A percentile compares a stretch with the other conserved stretches of the same genome.
These are phyloP conservation scores for Leuctra nigra DNA, from an alignment of 2,888 invertebrate species.

Conservation along the genomic window DNA sequence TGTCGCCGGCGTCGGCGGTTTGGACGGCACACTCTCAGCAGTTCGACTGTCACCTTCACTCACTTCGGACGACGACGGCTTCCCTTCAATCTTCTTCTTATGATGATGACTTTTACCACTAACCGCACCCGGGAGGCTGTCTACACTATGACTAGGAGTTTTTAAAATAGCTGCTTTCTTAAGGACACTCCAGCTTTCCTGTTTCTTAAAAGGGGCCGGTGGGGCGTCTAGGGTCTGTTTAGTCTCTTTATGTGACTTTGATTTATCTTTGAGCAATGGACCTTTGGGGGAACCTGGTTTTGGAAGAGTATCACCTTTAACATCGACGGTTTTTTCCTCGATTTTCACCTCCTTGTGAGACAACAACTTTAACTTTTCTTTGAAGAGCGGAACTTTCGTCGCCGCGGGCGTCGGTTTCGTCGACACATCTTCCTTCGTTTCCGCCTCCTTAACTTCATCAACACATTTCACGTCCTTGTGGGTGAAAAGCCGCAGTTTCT, in stretches of 20 bases:
- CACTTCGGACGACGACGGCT: no score
- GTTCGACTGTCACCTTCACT: background rate
- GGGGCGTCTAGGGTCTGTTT: background rate
- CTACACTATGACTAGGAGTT: conserved; percentile 13
- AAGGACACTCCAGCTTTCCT: conserved; percentile 62
- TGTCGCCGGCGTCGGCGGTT: background rate
- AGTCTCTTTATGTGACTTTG: background rate
- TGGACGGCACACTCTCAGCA: conserved; percentile 1
- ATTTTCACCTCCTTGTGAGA: conserved; percentile 14
- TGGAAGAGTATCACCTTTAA: conserved; percentile 1
- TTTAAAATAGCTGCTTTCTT: conserved; percentile 54
- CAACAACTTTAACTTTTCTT: conserved; percentile 22
- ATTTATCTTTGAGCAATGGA: background rate
- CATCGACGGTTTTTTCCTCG: conserved; percentile 5
- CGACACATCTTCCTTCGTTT: background rate
- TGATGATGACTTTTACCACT: background rate
- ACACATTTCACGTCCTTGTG: conserved; percentile 4
- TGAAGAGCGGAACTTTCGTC: conserved; percentile 14
- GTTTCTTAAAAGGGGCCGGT: conserved; percentile 34
- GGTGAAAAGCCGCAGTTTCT: conserved; percentile 30
- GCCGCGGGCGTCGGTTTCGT: background rate
- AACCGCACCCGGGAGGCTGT: background rate
- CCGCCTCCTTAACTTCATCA: background rate
- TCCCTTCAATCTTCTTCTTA: background rate
- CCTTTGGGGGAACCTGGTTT: background rate